Conservation (phyloP, 2,113 vertebrate genomes). For the Zapornia atra region DNA sequence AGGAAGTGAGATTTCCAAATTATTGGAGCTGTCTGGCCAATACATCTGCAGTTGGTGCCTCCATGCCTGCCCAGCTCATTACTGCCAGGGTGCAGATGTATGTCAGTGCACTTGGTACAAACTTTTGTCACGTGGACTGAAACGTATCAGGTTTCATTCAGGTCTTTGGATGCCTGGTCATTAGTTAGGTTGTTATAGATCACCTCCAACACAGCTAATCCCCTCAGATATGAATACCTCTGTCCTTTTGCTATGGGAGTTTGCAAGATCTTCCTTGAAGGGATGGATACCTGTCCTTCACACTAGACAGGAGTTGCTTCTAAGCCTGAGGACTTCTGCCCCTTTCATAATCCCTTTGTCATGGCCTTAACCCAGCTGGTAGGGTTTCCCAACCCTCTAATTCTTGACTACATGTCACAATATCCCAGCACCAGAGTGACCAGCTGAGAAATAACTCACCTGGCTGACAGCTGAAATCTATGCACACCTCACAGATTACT, state of each 20-base stretch:
- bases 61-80: not conserved
- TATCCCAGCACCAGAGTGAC: not conserved
- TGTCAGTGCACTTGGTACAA: rapidly evolving
- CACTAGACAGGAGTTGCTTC: not conserved
- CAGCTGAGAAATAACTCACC: not conserved
- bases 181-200: no score
- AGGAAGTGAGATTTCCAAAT: not conserved
- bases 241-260: no score
- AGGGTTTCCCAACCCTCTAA: not conserved
- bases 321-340: not conserved
- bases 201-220: not conserved
- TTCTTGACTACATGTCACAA: not conserved
- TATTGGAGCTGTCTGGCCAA: not conserved
- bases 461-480: not conserved
- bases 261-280: not conserved
- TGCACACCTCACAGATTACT: no score
- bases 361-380: not conserved
- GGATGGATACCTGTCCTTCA: not conserved
- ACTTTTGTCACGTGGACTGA: no score
- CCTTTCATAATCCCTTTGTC: not conserved
- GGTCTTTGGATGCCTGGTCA: not conserved
- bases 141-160: rapidly evolving
- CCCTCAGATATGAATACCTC: not conserved
- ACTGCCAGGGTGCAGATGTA: no score
- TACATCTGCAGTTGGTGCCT: not conserved